Conservation (phyloP, 2,888 invertebrate species). For the Chesias legatella region DNA sequence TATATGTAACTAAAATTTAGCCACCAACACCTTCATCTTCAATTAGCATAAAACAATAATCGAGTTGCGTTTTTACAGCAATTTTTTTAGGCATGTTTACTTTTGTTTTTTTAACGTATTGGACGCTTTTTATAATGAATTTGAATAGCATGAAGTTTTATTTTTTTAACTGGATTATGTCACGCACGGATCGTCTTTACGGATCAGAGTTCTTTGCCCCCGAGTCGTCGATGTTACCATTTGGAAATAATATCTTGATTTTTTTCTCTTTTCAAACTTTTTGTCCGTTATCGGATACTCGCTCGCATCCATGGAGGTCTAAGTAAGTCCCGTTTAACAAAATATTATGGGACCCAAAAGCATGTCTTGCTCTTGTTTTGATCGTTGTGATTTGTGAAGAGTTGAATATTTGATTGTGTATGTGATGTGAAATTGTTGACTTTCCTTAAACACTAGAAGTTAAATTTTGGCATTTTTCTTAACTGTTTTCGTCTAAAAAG, state of each 20-base stretch:
- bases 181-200: constrained; percentile 23
- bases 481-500: background rate
- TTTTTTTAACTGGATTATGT: constrained; percentile 19
- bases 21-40: constrained; percentile 30
- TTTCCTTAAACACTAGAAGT: too few species aligned
- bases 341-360: constrained; percentile 26
- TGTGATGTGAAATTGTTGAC: constrained; percentile 20
- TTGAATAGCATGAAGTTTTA: constrained; percentile 28
- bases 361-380: constrained; percentile 15
- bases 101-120: constrained; percentile 20
- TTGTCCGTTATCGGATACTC: constrained; percentile 77
- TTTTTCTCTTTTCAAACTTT: constrained; percentile 57
- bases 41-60: constrained; percentile 14
- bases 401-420: constrained; percentile 5
- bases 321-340: constrained; percentile 61
- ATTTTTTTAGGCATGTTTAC: constrained; percentile 28
- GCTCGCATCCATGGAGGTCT: constrained; percentile 76
- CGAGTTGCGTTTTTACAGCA: constrained; percentile 21
- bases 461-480: background rate
- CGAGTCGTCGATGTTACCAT: constrained; percentile 34
- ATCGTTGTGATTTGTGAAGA: constrained; percentile 11
- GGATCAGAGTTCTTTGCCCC: constrained; percentile 11
- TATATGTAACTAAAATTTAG: background rate
- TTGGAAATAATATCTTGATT: constrained; percentile 71
- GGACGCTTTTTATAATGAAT: constrained; percentile 24